phyloP scores from a whole-genome alignment of 2,888 invertebrate species.

The Ichneumon xanthorius region DNA sequence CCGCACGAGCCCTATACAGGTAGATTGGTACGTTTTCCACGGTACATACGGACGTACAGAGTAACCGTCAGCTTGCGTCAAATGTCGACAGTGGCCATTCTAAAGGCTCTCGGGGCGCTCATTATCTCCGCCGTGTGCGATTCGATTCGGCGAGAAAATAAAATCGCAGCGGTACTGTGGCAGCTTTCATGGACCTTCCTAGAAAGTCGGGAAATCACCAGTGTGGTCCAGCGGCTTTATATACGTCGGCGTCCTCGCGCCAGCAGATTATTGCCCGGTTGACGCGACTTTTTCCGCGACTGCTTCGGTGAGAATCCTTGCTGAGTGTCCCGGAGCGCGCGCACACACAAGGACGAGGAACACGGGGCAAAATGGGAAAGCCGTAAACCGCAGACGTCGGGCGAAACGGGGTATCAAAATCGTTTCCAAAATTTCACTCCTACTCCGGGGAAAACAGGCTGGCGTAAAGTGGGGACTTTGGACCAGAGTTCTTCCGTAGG shows the following conservation, averaged over 20 bases:
- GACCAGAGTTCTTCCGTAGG: not conserved
- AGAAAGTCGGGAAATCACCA: not conserved
- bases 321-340: not conserved
- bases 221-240: not conserved
- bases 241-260: not conserved
- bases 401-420: not conserved
- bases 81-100: slow-evolving; percentile 43
- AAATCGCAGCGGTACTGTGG: not conserved
- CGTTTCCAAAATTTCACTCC: not conserved
- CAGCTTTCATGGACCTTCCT: not conserved
- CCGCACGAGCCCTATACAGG: not conserved
- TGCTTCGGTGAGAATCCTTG: not conserved
- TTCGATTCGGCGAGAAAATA: slow-evolving; percentile 32
- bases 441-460: not conserved
- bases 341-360: not conserved
- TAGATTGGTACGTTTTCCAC: not conserved
- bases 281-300: slow-evolving; percentile 11
- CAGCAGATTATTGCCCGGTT: not conserved
- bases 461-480: not conserved
- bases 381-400: no score
- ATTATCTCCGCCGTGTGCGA: slow-evolving; percentile 51
- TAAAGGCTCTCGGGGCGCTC: slow-evolving; percentile 47
- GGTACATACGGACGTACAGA: slow-evolving; percentile 12
- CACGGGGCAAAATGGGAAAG: not conserved
- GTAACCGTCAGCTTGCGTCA: slow-evolving; percentile 50